phyloP scores from a whole-genome alignment of 2,113 vertebrate species.

The Paramormyrops kingsleyae region DNA sequence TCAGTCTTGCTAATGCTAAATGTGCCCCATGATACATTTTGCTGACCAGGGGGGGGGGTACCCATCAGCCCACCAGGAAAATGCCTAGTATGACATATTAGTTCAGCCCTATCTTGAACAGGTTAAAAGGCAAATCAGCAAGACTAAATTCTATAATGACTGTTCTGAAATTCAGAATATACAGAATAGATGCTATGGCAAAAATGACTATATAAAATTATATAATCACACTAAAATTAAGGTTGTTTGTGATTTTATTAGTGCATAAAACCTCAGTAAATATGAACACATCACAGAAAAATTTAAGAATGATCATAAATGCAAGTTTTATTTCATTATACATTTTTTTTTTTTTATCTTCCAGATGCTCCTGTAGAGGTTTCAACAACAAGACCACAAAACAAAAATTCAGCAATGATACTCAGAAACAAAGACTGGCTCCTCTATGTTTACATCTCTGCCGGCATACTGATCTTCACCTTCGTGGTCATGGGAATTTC shows the following conservation, averaged over 20 bases:
- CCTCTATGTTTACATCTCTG: constrained; percentile 34
- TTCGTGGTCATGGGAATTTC: constrained; percentile 39
- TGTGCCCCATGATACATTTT: no score
- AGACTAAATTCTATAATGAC: neutral
- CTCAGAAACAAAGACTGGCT: fast-evolving
- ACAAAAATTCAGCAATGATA: neutral
- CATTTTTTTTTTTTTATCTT: neutral
- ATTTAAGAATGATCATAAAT: neutral
- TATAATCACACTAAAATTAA: no score
- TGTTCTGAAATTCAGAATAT: neutral
- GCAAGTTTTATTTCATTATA: neutral
- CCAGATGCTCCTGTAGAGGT: neutral
- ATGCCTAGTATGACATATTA: neutral
- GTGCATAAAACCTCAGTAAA: neutral
- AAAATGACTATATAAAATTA: neutral
- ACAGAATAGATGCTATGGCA: neutral
- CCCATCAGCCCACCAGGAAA: neutral
- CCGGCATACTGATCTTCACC: constrained; percentile 38
- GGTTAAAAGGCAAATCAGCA: neutral
- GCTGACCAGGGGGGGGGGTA: no score
- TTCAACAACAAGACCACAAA: fast-evolving
- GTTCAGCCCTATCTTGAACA: neutral
- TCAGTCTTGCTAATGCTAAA: neutral
- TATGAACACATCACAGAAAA: neutral
- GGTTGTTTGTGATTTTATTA: neutral